Base-by-base conservation (phyloP, 2,888 invertebrate genomes). In the Rotaria socialis region DNA sequence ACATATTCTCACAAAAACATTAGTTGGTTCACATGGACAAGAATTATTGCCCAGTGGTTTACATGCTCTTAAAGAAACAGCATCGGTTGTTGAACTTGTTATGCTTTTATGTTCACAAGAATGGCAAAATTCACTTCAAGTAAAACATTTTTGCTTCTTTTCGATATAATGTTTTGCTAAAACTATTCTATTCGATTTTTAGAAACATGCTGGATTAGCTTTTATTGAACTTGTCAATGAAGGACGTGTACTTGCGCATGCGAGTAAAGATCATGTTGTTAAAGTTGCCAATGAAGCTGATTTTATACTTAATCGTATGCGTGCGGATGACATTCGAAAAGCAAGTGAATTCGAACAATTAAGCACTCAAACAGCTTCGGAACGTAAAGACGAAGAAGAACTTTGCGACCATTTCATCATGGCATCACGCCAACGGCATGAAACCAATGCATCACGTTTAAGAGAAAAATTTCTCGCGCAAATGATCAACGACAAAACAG, bases 201-300 rank as follows among this genome's bases (percentile, higher is more conserved):
- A 67, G 92, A 99, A 99, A 92, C 97, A 99, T 92, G 99, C 99
- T 0, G 99, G 99, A 0, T 93, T 99, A 50, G 98, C 99, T 7
- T 99, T 99, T 92, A 99, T 99, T 89, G 99, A 99, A 92, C 94
- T 99, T 84, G 99, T 99, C 89, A 99, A 99, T 90, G 99, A 99
- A 92, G 99, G 99, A 86, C 93, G 93, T 85, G 92, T 99, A 88
- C 93, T 99, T 88, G 97, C 97, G 5, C 99, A 99, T 91, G 98
- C 99, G 47, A 99, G 99, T 94, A 94, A 99, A 89, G 99, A 99
- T 92, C 99, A 99, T 92, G 97, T 99, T 89, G 97, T 99, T 41
- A 93, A 99, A 86, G 99, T 99, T 24, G 98, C 99, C 50, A 99
- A 99, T 90, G 99, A 99, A 91, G 99, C 99, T 0, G 99, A 99